Evolutionary conservation across 30 jellyfish, hydroid and myxozoan species (phyloP).

Genomic region (Euphysa ruthae): DNA sequence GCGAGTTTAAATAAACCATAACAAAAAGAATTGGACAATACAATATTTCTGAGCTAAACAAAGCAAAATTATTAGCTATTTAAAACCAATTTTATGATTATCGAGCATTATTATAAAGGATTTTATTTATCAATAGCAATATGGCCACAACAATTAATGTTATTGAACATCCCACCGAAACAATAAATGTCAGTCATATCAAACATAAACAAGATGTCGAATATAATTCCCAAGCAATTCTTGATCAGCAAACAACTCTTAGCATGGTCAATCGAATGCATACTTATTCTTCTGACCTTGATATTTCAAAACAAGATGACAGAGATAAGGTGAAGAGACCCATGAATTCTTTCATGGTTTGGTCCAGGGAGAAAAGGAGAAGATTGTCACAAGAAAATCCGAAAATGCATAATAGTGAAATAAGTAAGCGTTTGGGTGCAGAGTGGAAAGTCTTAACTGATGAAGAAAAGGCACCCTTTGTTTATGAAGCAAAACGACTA

Average conservation of each 20-base stretch:
- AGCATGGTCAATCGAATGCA: constrained; percentile 2
- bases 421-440: constrained; percentile 84
- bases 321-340: constrained; percentile 67
- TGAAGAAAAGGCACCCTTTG: constrained; percentile 74
- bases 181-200: constrained; percentile 18
- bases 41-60: no score
- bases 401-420: constrained; percentile 91
- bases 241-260: constrained; percentile 2
- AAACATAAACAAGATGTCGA: neutral
- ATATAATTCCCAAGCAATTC: neutral
- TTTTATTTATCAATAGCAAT: neutral
- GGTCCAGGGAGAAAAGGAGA: constrained; percentile 83
- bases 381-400: constrained; percentile 84
- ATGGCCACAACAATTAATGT: constrained; percentile 31
- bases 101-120: neutral
- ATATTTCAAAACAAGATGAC: constrained; percentile 9
- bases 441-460: constrained; percentile 84
- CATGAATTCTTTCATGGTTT: constrained; percentile 99
- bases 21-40: no score
- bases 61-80: no score
- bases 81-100: neutral
- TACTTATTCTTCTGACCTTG: constrained; percentile 9
- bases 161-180: constrained; percentile 19
- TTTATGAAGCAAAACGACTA: constrained; percentile 86
- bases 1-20: no score